Conservation (phyloP, 2,113 vertebrate species). For the Pteruthius melanotis region DNA sequence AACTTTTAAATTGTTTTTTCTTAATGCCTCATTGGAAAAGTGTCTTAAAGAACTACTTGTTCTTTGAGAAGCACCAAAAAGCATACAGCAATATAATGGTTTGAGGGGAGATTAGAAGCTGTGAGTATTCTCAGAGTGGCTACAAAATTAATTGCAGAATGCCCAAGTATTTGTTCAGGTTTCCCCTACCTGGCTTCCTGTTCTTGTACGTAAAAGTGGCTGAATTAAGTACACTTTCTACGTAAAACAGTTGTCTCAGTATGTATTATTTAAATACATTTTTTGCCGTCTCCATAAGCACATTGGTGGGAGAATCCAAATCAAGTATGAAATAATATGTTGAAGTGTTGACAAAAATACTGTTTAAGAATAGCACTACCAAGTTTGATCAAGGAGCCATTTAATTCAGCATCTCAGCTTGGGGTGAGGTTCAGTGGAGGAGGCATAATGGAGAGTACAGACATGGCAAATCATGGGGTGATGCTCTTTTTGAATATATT, state of each 20-base stretch:
- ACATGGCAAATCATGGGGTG: background rate
- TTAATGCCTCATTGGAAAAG: background rate
- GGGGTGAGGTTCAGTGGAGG: background rate
- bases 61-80: background rate
- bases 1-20: background rate
- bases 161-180: background rate
- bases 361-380: background rate
- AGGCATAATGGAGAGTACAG: background rate
- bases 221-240: background rate
- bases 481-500: background rate
- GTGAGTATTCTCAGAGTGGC: background rate
- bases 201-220: background rate
- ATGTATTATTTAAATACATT: background rate
- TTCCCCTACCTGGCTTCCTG: background rate
- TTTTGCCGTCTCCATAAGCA: background rate
- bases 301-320: background rate
- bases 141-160: conserved; percentile 15
- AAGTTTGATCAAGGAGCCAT: background rate
- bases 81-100: background rate
- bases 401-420: background rate
- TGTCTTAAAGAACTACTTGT: background rate
- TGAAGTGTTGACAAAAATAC: background rate
- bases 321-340: background rate
- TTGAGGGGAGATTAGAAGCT: background rate
- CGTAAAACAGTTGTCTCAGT: background rate